phyloP scores from a whole-genome alignment of 2,113 vertebrate species.

The Lophochroa leadbeateri region DNA sequence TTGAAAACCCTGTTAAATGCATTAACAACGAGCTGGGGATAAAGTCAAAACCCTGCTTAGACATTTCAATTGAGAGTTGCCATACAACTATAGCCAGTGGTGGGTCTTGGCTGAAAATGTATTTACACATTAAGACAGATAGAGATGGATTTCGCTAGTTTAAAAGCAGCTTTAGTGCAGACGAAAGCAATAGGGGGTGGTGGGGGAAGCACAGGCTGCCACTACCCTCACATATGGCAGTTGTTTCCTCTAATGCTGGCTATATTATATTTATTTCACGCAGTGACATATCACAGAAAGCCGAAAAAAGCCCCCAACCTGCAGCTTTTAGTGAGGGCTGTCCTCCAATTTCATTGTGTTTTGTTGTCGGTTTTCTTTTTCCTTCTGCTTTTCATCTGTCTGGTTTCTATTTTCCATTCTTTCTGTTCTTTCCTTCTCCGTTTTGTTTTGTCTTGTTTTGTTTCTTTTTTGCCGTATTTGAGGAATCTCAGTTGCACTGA shows the following conservation, averaged over 20 bases:
- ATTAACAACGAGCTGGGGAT: constrained; percentile 12
- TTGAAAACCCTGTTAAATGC: constrained; percentile 13
- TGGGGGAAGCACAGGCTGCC: constrained; percentile 36
- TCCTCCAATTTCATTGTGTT: constrained; percentile 20
- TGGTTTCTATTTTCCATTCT: constrained; percentile 31
- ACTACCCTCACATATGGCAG: constrained; percentile 62
- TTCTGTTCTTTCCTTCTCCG: background rate
- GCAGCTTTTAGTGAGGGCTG: constrained; percentile 14
- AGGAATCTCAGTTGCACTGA: constrained; percentile 51
- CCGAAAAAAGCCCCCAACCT: background rate
- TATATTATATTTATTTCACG: constrained; percentile 34
- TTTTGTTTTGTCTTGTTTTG: constrained; percentile 49
- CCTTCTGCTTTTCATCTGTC: constrained; percentile 47
- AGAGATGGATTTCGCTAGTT: constrained; percentile 59
- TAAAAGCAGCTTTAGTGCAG: constrained; percentile 57
- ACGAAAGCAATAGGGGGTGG: constrained; percentile 41
- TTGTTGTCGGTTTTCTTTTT: constrained; percentile 7
- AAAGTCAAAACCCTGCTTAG: constrained; percentile 28
- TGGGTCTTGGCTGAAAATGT: constrained; percentile 56
- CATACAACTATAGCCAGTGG: constrained; percentile 36
- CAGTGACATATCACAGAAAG: constrained; percentile 35
- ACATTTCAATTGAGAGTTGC: constrained; percentile 4
- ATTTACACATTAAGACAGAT: constrained; percentile 42
- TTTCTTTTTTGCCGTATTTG: constrained; percentile 3
- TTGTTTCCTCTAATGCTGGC: constrained; percentile 45